phyloP scores from a whole-genome alignment of 2,113 vertebrate genomes.

The Puma concolor region DNA sequence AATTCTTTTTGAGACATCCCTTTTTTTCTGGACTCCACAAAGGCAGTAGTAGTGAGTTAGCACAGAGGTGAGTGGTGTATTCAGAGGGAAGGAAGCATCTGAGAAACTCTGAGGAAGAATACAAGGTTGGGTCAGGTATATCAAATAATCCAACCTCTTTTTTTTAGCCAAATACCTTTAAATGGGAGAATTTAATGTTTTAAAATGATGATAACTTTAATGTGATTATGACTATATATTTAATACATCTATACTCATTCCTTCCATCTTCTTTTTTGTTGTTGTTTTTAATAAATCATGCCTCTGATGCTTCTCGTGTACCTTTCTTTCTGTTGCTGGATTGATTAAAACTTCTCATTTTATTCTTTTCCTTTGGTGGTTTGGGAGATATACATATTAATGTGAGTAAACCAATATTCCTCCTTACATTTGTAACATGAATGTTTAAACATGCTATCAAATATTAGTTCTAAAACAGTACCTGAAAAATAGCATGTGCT shows the following conservation, averaged over 20 bases:
- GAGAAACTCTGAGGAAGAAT: neutral
- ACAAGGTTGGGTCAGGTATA: neutral
- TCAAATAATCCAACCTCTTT: neutral
- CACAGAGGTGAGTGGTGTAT: neutral
- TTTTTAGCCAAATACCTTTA: neutral
- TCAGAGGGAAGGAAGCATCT: neutral
- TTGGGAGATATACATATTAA: neutral
- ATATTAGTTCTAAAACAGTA: neutral
- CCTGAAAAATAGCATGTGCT: neutral
- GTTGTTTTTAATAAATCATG: neutral
- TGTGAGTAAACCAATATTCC: neutral
- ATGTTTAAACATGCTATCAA: neutral
- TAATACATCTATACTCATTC: neutral
- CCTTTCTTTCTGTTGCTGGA: neutral
- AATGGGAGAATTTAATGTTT: neutral
- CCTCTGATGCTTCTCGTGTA: neutral
- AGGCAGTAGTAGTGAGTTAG: neutral
- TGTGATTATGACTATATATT: neutral
- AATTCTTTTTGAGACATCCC: neutral
- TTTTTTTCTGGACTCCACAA: neutral
- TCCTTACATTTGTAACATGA: neutral
- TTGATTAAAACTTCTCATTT: neutral
- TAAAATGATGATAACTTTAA: neutral
- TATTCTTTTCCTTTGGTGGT: neutral
- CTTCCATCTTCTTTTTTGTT: neutral